Base-by-base conservation (phyloP, 1,140 invertebrate species). In the Penaeus vannamei region DNA sequence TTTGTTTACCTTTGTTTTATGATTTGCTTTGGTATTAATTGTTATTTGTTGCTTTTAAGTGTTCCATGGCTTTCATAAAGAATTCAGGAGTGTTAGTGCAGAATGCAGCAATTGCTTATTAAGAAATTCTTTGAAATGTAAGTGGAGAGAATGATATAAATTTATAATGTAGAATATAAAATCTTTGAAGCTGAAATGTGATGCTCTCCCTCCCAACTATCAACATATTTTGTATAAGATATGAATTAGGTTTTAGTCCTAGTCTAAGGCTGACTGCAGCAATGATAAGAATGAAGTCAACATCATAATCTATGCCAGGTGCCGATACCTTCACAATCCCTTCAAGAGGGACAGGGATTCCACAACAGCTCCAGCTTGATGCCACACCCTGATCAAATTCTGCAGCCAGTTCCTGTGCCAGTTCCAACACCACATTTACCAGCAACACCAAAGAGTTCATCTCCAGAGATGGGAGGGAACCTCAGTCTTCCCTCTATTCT, bases 401-500 rank as follows among this genome's bases (percentile, higher is more conserved):
- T 23, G 22, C 46, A 22, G 53, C 66, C 66, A 84, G 46, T 84
- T 29, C 22, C 59, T 17, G 82, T 46, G 53, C 82, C 66, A 42
- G n/a, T 19, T 66, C 20, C 64, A 77, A 8, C 62, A 32, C 29
- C 64, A 26, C 42, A 23, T 23, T 32, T 26, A 12, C 59, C 62
- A 2, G 3, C 66, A 32, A 19, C 84, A 53, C 29, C 84, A 76
- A 29, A n/a, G 36, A 46, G 26, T 32, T n/a, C 23, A n/a, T 36
- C 23, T 32, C 81, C n/a, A 29, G 23, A 20, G 26, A 22, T 29
- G 8, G 23, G 61, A 26, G 29, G 62, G 3, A 66, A 61, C 20
- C 64, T 61, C 36, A 46, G 69, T 20, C 23, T 90, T 22, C 89
- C 89, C 26, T 85, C 87, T 46, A 85, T 91, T 46, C 83, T 91